These are phyloP conservation scores for Xylota sylvarum DNA, from an alignment of 2,888 invertebrate genomes.

Conservation along the genomic window DNA sequence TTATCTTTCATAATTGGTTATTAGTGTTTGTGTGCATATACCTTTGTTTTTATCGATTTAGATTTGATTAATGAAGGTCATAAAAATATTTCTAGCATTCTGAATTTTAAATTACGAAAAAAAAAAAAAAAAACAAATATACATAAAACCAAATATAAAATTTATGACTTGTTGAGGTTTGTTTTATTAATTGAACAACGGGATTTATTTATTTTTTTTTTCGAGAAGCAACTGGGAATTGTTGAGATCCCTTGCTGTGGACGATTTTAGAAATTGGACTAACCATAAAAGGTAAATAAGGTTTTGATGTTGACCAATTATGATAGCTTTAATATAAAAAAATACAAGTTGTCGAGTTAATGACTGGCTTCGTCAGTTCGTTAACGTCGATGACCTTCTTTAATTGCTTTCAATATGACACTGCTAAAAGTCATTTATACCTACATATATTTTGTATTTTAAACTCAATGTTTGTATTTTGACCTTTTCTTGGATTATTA, in stretches of 20 bases:
- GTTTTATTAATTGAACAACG: slow-evolving; percentile 39
- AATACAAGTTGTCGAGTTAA: background rate
- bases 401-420: too few relatives aligned
- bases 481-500: too few relatives aligned
- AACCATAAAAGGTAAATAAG: slow-evolving; percentile 42
- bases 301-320: slow-evolving; percentile 15
- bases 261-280: slow-evolving; percentile 24
- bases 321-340: slow-evolving; percentile 2
- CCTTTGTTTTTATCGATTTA: slow-evolving; percentile 60
- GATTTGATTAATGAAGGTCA: slow-evolving; percentile 57
- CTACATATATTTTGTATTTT: too few relatives aligned
- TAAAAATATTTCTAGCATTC: slow-evolving; percentile 47
- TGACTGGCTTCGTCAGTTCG: background rate
- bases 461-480: too few relatives aligned
- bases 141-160: slow-evolving; percentile 22
- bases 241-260: slow-evolving; percentile 17
- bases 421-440: too few relatives aligned
- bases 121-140: slow-evolving; percentile 30
- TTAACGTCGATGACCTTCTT: background rate
- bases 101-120: slow-evolving; percentile 41
- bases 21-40: slow-evolving; percentile 51
- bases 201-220: slow-evolving; percentile 8
- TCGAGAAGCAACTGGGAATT: background rate
- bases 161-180: slow-evolving; percentile 41
- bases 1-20: slow-evolving; percentile 49